Evolutionary conservation across 2,888 invertebrate genomes (phyloP).

Genomic region (Phorcus lineatus): DNA sequence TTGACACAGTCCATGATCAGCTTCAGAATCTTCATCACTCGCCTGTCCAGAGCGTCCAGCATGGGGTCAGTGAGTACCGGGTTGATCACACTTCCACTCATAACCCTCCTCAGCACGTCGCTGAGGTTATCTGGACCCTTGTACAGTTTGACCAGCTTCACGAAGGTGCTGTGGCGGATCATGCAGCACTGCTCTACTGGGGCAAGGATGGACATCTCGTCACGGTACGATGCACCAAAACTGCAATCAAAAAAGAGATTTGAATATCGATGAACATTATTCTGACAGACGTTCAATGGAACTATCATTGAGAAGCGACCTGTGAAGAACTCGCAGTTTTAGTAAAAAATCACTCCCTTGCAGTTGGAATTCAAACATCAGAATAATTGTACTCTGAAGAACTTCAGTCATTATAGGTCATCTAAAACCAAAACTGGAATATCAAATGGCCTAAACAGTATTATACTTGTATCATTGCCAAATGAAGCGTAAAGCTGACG

Average conservation of each 20-base stretch:
- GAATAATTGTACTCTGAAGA: no score
- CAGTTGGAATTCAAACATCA: no score
- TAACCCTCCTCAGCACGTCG: constrained; percentile 84
- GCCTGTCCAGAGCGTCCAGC: constrained; percentile 90
- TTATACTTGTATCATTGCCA: no score
- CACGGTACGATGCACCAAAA: constrained; percentile 93
- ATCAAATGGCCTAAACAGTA: no score
- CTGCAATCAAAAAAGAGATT: constrained; percentile 63
- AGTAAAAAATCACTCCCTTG: no score
- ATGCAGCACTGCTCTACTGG: constrained; percentile 97
- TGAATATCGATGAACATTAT: not conserved
- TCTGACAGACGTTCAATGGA: no score
- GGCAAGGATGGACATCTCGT: constrained; percentile 95
- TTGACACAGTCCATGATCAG: constrained; percentile 56
- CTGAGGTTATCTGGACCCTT: constrained; percentile 80
- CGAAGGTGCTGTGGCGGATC: constrained; percentile 90
- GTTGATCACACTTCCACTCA: constrained; percentile 87
- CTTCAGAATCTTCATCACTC: constrained; percentile 78
- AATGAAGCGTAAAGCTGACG: no score
- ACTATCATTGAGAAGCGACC: no score
- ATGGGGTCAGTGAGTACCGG: constrained; percentile 96
- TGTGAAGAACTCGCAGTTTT: no score
- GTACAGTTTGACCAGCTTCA: constrained; percentile 81
- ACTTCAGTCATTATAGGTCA: no score
- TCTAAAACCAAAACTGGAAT: no score